Conservation (phyloP, 53 echinoderm and acorn worm genomes). For the Henricia sp. region DNA sequence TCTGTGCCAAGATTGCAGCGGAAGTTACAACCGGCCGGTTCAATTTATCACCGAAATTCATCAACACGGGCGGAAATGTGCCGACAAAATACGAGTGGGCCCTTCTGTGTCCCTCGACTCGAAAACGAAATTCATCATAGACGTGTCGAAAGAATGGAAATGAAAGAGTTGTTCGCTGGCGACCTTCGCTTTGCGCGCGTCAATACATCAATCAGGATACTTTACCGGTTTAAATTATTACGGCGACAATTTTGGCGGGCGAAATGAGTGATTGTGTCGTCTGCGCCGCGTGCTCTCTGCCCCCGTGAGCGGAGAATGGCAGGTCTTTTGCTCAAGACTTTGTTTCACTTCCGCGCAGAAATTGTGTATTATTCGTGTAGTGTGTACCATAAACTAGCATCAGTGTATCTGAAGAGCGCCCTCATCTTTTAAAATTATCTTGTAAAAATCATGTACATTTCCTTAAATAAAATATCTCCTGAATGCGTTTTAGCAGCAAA, state of each 20-base stretch:
- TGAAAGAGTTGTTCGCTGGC: slow-evolving; percentile 19
- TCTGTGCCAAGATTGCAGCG: slow-evolving; percentile 31
- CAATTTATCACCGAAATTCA: slow-evolving; percentile 57
- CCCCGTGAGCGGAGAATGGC: not conserved
- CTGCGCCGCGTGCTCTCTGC: not conserved
- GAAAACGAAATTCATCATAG: slow-evolving; percentile 35
- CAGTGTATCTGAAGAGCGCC: slow-evolving; percentile 19
- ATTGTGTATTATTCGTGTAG: not conserved
- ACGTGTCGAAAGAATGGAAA: slow-evolving; percentile 39
- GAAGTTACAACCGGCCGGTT: slow-evolving; percentile 21
- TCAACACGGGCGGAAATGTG: slow-evolving; percentile 46
- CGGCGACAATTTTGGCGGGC: slow-evolving; percentile 42
- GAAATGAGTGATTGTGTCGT: slow-evolving; percentile 27
- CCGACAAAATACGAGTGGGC: slow-evolving; percentile 38
- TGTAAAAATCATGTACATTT: not conserved
- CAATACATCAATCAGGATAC: slow-evolving; percentile 34
- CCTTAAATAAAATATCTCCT: no score
- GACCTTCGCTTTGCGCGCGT: slow-evolving; percentile 25
- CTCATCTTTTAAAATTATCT: not conserved
- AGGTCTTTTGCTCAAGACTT: no score
- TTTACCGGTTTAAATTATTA: not conserved
- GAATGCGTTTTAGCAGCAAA: no score
- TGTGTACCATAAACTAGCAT: not conserved
- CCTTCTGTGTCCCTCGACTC: slow-evolving; percentile 6
- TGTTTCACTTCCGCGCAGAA: slow-evolving; percentile 29